Base-by-base conservation (phyloP, 2,113 vertebrate genomes). In the Pelmatolapia mariae region DNA sequence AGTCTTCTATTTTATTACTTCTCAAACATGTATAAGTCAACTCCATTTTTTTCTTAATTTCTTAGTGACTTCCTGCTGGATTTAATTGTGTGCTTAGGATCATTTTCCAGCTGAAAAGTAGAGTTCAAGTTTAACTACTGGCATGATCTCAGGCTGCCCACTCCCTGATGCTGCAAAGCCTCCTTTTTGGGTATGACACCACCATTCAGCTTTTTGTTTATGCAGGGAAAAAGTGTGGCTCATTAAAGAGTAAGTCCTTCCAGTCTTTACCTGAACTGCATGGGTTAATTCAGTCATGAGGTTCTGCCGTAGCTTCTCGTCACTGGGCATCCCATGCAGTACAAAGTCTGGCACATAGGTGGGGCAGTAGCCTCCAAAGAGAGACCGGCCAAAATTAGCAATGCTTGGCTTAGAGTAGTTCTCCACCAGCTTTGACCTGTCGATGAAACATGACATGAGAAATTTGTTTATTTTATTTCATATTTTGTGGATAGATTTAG, bases 331-430 rank as follows among this genome's bases (percentile, higher is more conserved):
- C 89, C 99, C 99, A 89, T 99, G 99, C 93, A 99, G 96, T 93
- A 99, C 98, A 90, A 99, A 99, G 96, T 99, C 99, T 40, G 99
- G 98, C 85, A 99, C 98, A 0, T 99, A 99, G 78, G 97, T 97
- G 16, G 98, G 97, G 87, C 99, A 99, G 96, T 98, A 99, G 86
- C 99, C 98, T 81, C 98, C 99, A 24, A 99, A 97, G 76, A 99
- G 96, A 29, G 99, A 99, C 84, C 98, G 97, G 86, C 98, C 99
- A 85, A 99, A 99, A 94, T 99, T 99, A 88, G 98, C 98, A 45
- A 99, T 98, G 89, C 96, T 98, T 52, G 98, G 98, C 94, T 99
- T 99, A 61, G 98, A 97, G 94, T 95, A 97, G 94, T 97, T 98
- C 95, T 99, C 98, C 84, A 99, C 97, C 93, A 99, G 94, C 90